Evolutionary conservation across 2,113 vertebrate genomes (phyloP).

Genomic region (Zapus hudsonius): DNA sequence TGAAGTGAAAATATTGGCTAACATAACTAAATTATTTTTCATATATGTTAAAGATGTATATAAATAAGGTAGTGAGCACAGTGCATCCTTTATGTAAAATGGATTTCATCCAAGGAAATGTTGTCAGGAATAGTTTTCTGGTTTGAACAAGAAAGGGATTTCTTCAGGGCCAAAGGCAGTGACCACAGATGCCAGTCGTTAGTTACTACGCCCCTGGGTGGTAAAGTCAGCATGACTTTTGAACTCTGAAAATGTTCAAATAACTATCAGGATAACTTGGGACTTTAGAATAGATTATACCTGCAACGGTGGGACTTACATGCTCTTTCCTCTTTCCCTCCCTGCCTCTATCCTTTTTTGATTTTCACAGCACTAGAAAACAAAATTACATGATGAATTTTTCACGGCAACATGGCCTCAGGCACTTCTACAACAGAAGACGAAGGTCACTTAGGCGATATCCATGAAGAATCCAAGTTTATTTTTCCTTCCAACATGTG

Average conservation of each 20-base stretch:
- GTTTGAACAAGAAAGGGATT: conserved; percentile 19
- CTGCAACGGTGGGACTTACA: conserved; percentile 75
- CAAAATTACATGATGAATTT: conserved; percentile 99
- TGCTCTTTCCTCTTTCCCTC: conserved; percentile 71
- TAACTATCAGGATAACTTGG: not conserved
- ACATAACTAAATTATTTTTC: not conserved
- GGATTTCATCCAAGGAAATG: not conserved
- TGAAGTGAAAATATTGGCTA: conserved; percentile 17
- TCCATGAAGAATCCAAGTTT: conserved; percentile 89
- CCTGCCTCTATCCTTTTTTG: conserved; percentile 73
- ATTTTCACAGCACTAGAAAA: conserved; percentile 95
- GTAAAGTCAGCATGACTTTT: not conserved
- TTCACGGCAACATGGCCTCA: conserved; percentile 97
- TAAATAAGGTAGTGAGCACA: not conserved
- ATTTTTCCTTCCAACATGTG: conserved; percentile 84
- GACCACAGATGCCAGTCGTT: not conserved
- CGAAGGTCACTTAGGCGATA: conserved; percentile 94
- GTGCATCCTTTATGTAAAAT: not conserved
- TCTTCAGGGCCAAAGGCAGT: not conserved
- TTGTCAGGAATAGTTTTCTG: conserved; percentile 14
- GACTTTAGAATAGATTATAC: not conserved
- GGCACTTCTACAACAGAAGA: conserved; percentile 99
- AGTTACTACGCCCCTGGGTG: not conserved
- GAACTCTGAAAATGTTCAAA: not conserved
- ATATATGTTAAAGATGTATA: not conserved